phyloP scores from a whole-genome alignment of 2,797 vertebrate species.

The Manis javanica region DNA sequence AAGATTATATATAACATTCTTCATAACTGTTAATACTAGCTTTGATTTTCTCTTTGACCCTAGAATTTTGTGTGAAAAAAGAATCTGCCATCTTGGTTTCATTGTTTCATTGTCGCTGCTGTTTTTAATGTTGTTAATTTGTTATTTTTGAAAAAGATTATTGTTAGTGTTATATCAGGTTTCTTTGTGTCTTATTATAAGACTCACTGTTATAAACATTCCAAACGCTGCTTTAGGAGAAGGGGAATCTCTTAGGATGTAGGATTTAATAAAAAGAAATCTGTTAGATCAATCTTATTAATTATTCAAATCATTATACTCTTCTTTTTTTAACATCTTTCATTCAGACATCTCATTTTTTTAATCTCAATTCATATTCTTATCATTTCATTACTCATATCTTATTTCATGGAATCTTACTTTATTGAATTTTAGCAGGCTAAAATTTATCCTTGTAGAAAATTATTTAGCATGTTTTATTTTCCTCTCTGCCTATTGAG shows the following conservation, averaged over 20 bases:
- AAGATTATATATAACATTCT: background rate
- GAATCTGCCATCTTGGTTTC: background rate
- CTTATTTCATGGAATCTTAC: background rate
- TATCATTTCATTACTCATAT: constrained; percentile 37
- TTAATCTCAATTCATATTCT: constrained; percentile 2
- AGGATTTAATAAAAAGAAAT: background rate
- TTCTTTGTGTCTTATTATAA: background rate
- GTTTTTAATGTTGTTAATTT: background rate
- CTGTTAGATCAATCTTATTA: background rate
- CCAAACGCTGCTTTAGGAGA: background rate
- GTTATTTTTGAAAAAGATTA: constrained; percentile 50
- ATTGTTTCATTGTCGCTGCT: background rate
- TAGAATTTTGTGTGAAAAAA: background rate
- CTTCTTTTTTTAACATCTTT: background rate
- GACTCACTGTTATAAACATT: constrained; percentile 13
- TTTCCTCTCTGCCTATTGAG: background rate
- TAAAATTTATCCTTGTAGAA: background rate
- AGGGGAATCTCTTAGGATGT: background rate
- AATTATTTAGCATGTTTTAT: background rate
- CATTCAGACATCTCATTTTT: constrained; percentile 25
- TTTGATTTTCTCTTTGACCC: background rate
- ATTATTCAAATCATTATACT: background rate
- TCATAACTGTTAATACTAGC: background rate
- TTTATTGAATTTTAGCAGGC: constrained; percentile 3
- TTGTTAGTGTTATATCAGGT: background rate